phyloP scores from a whole-genome alignment of 2,888 invertebrate genomes.

The Steinernema scapterisci region DNA sequence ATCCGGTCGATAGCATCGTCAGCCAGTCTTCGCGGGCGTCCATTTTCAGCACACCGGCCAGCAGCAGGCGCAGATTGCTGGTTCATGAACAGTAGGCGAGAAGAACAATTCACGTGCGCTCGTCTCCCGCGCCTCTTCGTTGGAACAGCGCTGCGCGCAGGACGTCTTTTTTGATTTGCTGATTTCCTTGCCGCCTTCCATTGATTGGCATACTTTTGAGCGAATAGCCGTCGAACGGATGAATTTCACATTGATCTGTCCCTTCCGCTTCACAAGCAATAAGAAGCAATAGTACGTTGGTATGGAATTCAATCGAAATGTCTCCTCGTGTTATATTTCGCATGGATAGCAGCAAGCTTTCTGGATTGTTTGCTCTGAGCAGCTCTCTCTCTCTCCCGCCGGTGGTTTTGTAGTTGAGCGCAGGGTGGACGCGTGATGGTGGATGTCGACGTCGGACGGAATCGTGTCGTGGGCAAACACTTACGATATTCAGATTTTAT shows the following conservation, averaged over 20 bases:
- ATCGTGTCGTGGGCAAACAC: slow-evolving; percentile 30
- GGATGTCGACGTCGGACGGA: slow-evolving; percentile 17
- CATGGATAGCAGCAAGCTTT: slow-evolving; percentile 12
- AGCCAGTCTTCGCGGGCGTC: background rate
- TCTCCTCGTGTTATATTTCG: slow-evolving; percentile 14
- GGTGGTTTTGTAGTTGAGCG: slow-evolving; percentile 15
- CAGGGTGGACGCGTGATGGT: slow-evolving; percentile 3
- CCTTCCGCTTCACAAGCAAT: background rate
- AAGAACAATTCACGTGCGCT: background rate
- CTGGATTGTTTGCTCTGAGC: slow-evolving; percentile 20
- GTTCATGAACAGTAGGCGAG: background rate
- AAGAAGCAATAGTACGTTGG: background rate
- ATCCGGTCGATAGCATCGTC: background rate
- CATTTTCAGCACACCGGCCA: background rate
- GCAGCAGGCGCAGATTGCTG: background rate
- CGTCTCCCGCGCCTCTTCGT: background rate
- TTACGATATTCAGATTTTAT: slow-evolving; percentile 32
- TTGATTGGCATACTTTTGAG: background rate
- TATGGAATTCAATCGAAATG: background rate
- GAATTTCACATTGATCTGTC: background rate
- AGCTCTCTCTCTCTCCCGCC: background rate
- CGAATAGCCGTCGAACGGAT: too few species aligned
- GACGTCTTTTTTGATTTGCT: slow-evolving; percentile 13
- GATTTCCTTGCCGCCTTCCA: background rate
- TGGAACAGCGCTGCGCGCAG: background rate